A percentile compares a stretch with the other conserved stretches of the same genome.
Evolutionary conservation across 2,113 vertebrate species (phyloP).

Genomic region (Muntiacus reevesi): DNA sequence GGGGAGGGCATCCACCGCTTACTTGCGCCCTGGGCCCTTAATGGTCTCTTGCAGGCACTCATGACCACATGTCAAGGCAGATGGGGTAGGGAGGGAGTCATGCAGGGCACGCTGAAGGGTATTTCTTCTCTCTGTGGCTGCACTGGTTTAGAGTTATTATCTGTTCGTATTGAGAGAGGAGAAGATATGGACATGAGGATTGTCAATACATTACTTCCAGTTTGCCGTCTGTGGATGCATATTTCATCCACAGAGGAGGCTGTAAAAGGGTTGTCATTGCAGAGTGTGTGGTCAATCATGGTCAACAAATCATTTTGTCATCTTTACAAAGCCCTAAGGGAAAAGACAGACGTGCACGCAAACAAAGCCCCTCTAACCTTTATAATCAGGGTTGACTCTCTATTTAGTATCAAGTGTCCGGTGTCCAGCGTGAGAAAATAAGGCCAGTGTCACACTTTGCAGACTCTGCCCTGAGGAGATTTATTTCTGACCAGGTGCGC

Average conservation of each 20-base stretch:
- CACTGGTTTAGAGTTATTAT: background rate
- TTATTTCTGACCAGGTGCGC: background rate
- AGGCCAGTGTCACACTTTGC: background rate
- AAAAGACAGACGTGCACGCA: constrained; percentile 25
- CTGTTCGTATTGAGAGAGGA: background rate
- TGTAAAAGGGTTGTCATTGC: constrained; percentile 11
- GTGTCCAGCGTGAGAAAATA: background rate
- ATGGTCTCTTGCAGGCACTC: background rate
- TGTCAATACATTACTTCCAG: background rate
- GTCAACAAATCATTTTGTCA: constrained; percentile 43
- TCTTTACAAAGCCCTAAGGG: constrained; percentile 28
- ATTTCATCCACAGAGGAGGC: background rate
- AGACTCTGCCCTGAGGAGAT: background rate
- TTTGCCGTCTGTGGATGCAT: background rate
- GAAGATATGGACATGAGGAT: background rate
- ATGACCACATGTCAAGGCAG: background rate
- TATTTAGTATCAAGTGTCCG: background rate
- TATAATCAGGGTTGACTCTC: background rate
- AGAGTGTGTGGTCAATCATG: background rate
- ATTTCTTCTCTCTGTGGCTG: background rate
- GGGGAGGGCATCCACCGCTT: background rate
- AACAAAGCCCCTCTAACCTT: background rate
- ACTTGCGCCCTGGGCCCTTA: background rate
- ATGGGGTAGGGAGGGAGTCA: background rate
- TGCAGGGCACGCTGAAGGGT: background rate